Conservation (phyloP, 2,797 vertebrate genomes). For the Leptatherina wallacei region DNA sequence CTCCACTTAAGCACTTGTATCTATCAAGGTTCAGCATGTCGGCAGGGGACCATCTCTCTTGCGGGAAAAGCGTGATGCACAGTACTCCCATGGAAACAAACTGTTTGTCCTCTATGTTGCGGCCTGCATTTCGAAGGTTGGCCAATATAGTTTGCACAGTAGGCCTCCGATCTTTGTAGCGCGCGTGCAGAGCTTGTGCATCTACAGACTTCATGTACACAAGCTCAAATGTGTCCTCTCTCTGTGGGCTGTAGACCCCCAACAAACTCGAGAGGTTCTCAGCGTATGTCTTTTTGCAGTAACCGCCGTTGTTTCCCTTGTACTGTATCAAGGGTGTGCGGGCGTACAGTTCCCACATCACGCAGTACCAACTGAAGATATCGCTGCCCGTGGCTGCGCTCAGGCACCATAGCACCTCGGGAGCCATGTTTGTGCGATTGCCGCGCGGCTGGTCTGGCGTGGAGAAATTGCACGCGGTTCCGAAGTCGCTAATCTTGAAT, state of each 20-base stretch:
- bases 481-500: conserved; percentile 23
- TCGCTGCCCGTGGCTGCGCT: background rate
- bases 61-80: no score
- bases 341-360: conserved; percentile 15
- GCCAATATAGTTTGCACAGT: background rate
- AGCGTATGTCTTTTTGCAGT: background rate
- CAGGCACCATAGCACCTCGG: conserved; percentile 21
- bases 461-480: background rate
- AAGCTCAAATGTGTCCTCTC: rapidly evolving
- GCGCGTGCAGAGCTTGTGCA: rapidly evolving
- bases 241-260: background rate
- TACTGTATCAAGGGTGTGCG: background rate
- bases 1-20: no score
- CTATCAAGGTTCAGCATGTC: no score
- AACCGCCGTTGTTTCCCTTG: background rate
- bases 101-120: no score
- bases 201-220: background rate
- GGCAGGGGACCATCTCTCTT: no score
- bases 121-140: no score
- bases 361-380: conserved; percentile 22
- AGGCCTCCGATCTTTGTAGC: background rate
- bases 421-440: background rate
- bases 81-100: no score
- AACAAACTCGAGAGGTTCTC: background rate
- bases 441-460: conserved; percentile 1